Base-by-base conservation (phyloP, 2,888 invertebrate species). In the Clepsis dumicolana region DNA sequence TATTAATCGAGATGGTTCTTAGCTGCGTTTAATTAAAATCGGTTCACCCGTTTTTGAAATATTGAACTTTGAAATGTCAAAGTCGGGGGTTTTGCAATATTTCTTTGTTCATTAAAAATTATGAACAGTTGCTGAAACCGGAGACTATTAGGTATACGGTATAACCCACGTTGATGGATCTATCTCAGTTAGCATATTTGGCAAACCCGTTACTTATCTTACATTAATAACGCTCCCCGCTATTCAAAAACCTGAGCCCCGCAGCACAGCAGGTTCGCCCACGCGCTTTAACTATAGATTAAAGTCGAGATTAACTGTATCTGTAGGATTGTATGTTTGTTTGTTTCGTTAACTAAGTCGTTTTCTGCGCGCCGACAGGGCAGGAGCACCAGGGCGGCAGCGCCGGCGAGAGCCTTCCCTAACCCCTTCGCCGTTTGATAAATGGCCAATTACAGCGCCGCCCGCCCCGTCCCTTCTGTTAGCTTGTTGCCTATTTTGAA, bases 361-460 rank as follows among this genome's bases (percentile, higher is more conserved):
- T 81, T 80, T 76, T 84, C 79, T 78, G 79, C 77, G 78, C 75
- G 76, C 75, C 75, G 76, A 75, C 80, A 72, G 74, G 73, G 74
- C 78, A 75, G 62, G 65, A 69, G 85, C 77, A 88, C 86, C 85
- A 87, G 86, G 86, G 85, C 85, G 80, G 87, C 87, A 86, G 88
- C 83, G 79, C 78, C 85, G 81, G 81, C 84, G 10, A 81, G 84
- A 84, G 80, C 86, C 86, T 84, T 83, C 88, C 89, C 92, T 92
- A 92, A 93, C 94, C 94, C 94, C 93, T 94, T 92, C 92, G 86
- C 91, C 85, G 90, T 94, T 94, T 94, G 94, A 94, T 94, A 94
- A 94, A 94, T 94, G 94, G 94, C 94, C 94, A 94, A 94, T 94
- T 94, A 94, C 94, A 87, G 85, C 83, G 88, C 80, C 78, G 82